Evolutionary conservation across 2,113 vertebrate species (phyloP), one percentile per base, ranked within the genome.

Genomic region (Pachyramphus minor): DNA sequence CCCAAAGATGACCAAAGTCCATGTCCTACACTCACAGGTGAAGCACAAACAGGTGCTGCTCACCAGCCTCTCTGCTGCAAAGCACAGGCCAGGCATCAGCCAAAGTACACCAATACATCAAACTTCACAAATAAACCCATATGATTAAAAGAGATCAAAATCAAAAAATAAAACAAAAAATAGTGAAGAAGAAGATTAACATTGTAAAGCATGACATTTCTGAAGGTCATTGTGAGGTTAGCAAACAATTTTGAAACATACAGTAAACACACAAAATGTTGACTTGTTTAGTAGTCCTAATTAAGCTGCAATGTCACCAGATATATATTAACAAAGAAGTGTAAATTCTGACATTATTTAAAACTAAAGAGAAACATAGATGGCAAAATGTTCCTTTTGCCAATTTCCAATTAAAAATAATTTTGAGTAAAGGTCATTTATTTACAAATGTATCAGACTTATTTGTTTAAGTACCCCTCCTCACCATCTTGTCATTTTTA

Each of bases 401-500:
- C 97, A 98, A 97, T 96, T 97, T 95, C 97, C 94, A 98, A 98
- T 98, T 98, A 97, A 97, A 98, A 98, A 98, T 96, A 96, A 96
- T 98, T 97, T 97, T 97, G 95, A 97, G 92, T 96, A 97, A 98
- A 98, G 98, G 97, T 97, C 97, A 98, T 97, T 98, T 97, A 98
- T 97, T 98, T 98, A 98, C 97, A 97, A 96, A 97, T 96, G 89
- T 98, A 98, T 98, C 96, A 96, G 96, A 98, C 98, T 97, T 98
- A 98, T 97, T 97, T 97, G 96, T 98, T 98, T 97, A 98, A 98
- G 96, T 97, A 97, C 96, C 95, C 98, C 96, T 98, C 96, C 97
- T 98, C 95, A 98, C 96, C 97, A 98, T 98, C 98, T 98, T 98
- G 98, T 98, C 98, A 98, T 97, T 98, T 98, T 98, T 97, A 98